Percentiles rank a stretch among this genome's conserved stretches.
phyloP scores from a whole-genome alignment of 2,888 invertebrate species.

The Rhamnusium bicolor region DNA sequence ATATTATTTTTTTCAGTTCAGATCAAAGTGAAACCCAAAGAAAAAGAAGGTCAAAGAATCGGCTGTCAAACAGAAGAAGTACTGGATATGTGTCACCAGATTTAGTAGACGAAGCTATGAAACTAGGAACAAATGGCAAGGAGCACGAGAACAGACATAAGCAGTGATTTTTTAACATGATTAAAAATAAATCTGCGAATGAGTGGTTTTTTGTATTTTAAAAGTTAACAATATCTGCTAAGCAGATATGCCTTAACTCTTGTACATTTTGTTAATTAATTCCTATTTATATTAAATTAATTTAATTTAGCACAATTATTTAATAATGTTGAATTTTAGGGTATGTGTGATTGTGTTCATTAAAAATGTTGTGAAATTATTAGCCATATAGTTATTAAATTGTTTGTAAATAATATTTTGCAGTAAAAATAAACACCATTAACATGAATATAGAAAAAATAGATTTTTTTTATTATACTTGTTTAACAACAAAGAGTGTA shows the following conservation, averaged over 20 bases:
- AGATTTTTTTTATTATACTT: neutral
- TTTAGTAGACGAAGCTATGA: conserved; percentile 59
- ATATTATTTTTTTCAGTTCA: conserved; percentile 42
- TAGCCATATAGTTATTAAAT: neutral
- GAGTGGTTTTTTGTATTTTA: neutral
- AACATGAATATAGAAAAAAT: neutral
- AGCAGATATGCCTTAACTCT: neutral
- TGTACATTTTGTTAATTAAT: neutral
- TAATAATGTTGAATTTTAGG: neutral
- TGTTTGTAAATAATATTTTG: neutral
- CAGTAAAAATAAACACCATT: neutral
- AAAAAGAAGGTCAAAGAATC: conserved; percentile 66
- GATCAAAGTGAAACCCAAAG: conserved; percentile 67
- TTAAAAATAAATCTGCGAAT: neutral
- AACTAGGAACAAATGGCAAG: conserved; percentile 54
- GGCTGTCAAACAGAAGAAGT: conserved; percentile 67
- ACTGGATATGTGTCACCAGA: conserved; percentile 61
- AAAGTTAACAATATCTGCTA: neutral
- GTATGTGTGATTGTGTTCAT: neutral
- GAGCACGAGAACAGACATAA: conserved; percentile 28
- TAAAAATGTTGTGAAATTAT: too few species aligned
- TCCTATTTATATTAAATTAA: neutral
- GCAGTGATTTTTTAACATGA: conserved; percentile 1
- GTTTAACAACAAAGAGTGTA: too few species aligned
- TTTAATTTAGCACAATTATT: neutral